Conservation (phyloP, 2,797 vertebrate genomes). For the Numenius phaeopus region DNA sequence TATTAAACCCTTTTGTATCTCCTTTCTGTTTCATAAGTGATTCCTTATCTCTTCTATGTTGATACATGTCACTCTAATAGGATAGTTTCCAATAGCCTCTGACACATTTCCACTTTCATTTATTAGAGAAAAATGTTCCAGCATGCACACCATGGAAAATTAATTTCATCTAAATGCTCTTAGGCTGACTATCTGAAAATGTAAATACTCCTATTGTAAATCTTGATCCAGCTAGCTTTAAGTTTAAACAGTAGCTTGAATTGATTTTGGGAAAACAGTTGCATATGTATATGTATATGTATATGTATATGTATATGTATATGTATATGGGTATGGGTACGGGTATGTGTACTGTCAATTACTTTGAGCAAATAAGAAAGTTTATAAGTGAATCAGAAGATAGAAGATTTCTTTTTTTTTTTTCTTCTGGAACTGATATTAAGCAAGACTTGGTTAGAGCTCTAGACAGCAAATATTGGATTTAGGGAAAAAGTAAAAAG, state of each 20-base stretch:
- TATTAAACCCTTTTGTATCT: neutral
- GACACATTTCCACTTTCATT: slow-evolving; percentile 55
- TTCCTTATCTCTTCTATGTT: slow-evolving; percentile 40
- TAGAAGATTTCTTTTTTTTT: neutral
- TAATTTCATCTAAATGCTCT: slow-evolving; percentile 69
- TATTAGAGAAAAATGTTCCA: slow-evolving; percentile 47
- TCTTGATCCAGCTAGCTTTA: slow-evolving; percentile 49
- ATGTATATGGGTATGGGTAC: neutral
- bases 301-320: neutral
- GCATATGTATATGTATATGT: neutral
- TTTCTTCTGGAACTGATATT: neutral
- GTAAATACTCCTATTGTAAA: slow-evolving; percentile 33
- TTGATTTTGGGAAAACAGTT: neutral
- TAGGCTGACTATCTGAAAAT: slow-evolving; percentile 33
- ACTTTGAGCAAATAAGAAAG: neutral
- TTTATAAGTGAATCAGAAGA: neutral
- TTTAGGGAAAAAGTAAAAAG: no score
- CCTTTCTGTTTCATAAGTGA: slow-evolving; percentile 29
- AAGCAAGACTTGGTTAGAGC: neutral
- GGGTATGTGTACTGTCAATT: neutral
- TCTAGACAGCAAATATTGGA: neutral
- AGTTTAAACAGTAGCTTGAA: neutral
- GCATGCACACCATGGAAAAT: slow-evolving; percentile 54
- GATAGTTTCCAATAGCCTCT: slow-evolving; percentile 36
- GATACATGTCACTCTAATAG: slow-evolving; percentile 2